phyloP scores from a whole-genome alignment of 2,113 vertebrate genomes.

The Oreotrochilus melanogaster region DNA sequence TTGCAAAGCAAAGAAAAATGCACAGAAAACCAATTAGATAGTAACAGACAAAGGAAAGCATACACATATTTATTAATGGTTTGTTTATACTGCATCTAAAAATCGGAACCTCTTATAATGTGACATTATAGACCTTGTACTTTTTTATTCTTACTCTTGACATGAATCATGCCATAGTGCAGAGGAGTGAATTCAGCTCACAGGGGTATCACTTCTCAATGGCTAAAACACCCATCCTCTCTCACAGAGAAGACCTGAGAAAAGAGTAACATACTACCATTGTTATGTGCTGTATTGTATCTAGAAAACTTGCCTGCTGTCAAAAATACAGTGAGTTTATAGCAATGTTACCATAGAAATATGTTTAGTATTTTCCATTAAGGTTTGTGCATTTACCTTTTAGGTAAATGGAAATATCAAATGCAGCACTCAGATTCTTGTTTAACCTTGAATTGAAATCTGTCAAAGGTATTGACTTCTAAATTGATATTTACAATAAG shows the following conservation, averaged over 20 bases:
- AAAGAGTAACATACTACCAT: not conserved
- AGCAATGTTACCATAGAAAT: not conserved
- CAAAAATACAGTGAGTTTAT: not conserved
- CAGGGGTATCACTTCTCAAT: not conserved
- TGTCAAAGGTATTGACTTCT: not conserved
- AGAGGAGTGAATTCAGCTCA: not conserved
- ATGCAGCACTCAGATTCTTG: not conserved
- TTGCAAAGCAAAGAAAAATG: not conserved
- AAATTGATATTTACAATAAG: not conserved
- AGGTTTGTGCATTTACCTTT: not conserved
- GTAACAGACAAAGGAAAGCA: not conserved
- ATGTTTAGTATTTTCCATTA: not conserved
- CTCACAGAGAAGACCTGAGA: not conserved
- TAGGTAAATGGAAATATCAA: not conserved
- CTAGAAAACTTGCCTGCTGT: not conserved
- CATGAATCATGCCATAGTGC: not conserved
- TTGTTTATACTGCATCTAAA: not conserved
- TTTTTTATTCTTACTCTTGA: not conserved
- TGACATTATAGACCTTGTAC: not conserved
- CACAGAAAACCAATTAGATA: not conserved
- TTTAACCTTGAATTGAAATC: not conserved
- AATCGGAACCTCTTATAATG: not conserved
- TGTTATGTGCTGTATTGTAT: not conserved
- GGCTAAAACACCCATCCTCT: not conserved
- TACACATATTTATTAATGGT: not conserved